Percentiles rank a stretch among this genome's conserved stretches.
Evolutionary conservation across 1,140 invertebrate species (phyloP).

Genomic region (Antheraea mylitta): DNA sequence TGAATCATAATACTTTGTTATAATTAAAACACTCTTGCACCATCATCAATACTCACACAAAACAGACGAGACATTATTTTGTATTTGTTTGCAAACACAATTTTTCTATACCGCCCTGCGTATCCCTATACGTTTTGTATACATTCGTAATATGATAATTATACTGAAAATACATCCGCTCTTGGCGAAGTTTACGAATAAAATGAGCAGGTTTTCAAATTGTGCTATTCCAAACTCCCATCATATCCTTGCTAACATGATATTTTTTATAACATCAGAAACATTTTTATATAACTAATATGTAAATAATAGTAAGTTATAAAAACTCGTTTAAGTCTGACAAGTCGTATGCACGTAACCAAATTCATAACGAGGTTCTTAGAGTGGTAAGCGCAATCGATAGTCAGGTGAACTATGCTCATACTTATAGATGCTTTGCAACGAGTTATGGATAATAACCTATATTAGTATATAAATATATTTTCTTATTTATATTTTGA

Average conservation of each 20-base stretch:
- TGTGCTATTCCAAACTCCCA: no score
- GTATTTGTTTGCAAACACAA: not conserved
- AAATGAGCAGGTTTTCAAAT: not conserved
- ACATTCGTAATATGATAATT: not conserved
- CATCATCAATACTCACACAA: slow-evolving; percentile 17
- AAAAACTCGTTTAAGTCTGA: not conserved
- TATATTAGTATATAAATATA: no score
- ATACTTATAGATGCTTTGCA: no score
- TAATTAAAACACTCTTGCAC: not conserved
- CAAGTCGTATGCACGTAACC: not conserved
- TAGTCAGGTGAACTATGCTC: no score
- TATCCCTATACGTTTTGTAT: not conserved
- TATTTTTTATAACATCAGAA: not conserved
- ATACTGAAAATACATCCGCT: not conserved
- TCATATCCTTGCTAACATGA: no score
- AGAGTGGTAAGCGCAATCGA: no score
- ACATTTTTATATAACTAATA: not conserved
- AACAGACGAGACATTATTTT: slow-evolving; percentile 9
- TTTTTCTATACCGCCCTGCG: not conserved
- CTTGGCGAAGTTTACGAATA: not conserved
- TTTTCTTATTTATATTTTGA: no score
- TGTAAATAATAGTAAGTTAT: no score
- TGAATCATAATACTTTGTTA: not conserved
- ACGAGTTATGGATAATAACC: no score
- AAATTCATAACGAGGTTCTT: not conserved